A percentile compares a stretch with the other conserved stretches of the same genome.
Conservation (phyloP, 2,113 vertebrate genomes). For the Albula goreensis region DNA sequence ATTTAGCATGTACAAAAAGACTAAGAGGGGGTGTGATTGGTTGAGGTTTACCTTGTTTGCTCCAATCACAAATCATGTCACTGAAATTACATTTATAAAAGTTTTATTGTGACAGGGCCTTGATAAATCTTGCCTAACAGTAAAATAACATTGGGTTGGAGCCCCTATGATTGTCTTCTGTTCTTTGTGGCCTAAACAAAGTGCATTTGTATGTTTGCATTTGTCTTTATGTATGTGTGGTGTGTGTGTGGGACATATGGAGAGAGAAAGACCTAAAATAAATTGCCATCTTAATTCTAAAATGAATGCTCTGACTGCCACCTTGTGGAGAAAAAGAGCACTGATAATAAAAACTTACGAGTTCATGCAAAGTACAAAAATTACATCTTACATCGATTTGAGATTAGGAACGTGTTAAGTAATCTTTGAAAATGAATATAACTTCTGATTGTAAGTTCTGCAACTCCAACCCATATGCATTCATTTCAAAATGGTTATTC, state of each 20-base stretch:
- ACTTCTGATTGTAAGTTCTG: too few relatives aligned
- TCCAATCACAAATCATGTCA: too few relatives aligned
- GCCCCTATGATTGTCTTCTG: slow-evolving; percentile 1
- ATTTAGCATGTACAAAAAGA: neutral
- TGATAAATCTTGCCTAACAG: too few relatives aligned
- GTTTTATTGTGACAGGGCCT: too few relatives aligned
- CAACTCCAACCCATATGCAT: too few relatives aligned
- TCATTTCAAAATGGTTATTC: too few relatives aligned
- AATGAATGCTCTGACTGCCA: slow-evolving; percentile 41
- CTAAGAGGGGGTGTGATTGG: too few relatives aligned
- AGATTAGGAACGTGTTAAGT: too few relatives aligned
- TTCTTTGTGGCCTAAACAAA: neutral
- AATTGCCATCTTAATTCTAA: neutral
- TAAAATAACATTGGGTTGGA: neutral
- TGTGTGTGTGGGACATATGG: neutral
- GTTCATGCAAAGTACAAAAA: neutral
- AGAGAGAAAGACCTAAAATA: neutral
- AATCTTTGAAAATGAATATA: too few relatives aligned
- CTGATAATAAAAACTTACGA: neutral
- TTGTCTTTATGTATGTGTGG: neutral
- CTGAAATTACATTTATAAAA: too few relatives aligned
- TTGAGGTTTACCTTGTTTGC: too few relatives aligned
- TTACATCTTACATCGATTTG: too few relatives aligned
- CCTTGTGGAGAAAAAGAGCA: slow-evolving; percentile 48
- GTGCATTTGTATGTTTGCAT: neutral